Conservation (phyloP, 2,797 vertebrate genomes). For the Mallotus villosus region DNA sequence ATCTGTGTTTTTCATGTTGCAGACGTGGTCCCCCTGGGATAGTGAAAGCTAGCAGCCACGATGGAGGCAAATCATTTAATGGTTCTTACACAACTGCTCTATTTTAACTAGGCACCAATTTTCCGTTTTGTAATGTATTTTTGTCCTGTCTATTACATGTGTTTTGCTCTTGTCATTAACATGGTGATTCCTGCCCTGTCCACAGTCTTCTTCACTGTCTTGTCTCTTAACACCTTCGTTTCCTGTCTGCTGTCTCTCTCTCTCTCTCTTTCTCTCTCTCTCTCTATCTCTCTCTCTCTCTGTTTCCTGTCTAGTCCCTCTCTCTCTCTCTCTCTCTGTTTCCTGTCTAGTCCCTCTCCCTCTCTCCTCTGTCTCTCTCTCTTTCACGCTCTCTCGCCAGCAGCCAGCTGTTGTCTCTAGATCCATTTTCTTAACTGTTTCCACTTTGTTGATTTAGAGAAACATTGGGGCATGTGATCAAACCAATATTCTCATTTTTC, state of each 20-base stretch:
- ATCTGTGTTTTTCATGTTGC: constrained; percentile 87
- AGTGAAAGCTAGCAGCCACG: constrained; percentile 84
- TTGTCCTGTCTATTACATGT: constrained; percentile 20
- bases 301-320: not conserved
- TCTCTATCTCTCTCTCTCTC: constrained; percentile 9
- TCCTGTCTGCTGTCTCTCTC: not conserved
- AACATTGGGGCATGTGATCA: not conserved
- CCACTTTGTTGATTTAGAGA: not conserved
- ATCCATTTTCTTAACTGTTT: not conserved
- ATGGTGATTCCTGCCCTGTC: constrained; percentile 12
- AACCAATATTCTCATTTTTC: not conserved
- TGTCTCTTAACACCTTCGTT: not conserved
- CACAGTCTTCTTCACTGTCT: not conserved
- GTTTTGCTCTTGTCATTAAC: constrained; percentile 38
- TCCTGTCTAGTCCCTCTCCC: no score
- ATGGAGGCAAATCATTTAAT: constrained; percentile 84
- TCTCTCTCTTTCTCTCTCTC: constrained; percentile 8
- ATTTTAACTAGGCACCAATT: constrained; percentile 74
- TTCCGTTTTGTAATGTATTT: constrained; percentile 51
- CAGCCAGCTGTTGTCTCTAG: not conserved
- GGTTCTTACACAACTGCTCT: constrained; percentile 81
- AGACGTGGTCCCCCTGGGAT: constrained; percentile 86
- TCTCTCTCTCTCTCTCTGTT: constrained; percentile 11
- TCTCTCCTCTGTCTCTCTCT: constrained; percentile 12
- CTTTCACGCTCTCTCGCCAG: not conserved